Percentiles rank a stretch among this genome's conserved stretches.
phyloP scores from a whole-genome alignment of 92 coral and sea anemone genomes.

The Metridium senile region DNA sequence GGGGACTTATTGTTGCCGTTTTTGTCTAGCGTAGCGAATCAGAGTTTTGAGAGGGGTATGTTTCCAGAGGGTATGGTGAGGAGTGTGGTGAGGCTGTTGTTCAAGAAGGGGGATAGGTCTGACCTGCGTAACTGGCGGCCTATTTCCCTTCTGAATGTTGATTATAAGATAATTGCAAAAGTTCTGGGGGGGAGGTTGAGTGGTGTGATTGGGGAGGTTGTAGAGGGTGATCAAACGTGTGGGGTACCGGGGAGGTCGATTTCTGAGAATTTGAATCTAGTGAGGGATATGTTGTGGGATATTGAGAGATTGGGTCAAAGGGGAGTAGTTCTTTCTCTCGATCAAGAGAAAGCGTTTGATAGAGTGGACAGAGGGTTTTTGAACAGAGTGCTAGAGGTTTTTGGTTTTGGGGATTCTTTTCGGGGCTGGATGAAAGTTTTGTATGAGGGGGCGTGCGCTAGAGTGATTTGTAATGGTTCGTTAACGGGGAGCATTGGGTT shows the following conservation, averaged over 20 bases:
- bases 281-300: too few relatives aligned
- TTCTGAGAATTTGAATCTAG: neutral
- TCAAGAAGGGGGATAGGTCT: too few relatives aligned
- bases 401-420: slow-evolving; percentile 33
- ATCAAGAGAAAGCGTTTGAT: slow-evolving; percentile 18
- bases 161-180: slow-evolving; percentile 44
- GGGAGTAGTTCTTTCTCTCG: neutral
- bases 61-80: too few relatives aligned
- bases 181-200: neutral
- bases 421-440: too few relatives aligned
- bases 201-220: neutral
- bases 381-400: neutral
- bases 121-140: slow-evolving; percentile 65
- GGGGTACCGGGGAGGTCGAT: neutral
- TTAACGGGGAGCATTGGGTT: neutral
- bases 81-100: too few relatives aligned
- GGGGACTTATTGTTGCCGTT: too few relatives aligned
- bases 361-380: slow-evolving; percentile 10
- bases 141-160: slow-evolving; percentile 46
- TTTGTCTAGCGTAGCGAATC: too few relatives aligned
- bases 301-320: too few relatives aligned
- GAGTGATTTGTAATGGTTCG: neutral
- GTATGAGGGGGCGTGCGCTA: too few relatives aligned
- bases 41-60: too few relatives aligned
- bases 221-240: neutral